phyloP scores from a whole-genome alignment of 2,113 vertebrate species.

The Marcusenius ussheri region DNA sequence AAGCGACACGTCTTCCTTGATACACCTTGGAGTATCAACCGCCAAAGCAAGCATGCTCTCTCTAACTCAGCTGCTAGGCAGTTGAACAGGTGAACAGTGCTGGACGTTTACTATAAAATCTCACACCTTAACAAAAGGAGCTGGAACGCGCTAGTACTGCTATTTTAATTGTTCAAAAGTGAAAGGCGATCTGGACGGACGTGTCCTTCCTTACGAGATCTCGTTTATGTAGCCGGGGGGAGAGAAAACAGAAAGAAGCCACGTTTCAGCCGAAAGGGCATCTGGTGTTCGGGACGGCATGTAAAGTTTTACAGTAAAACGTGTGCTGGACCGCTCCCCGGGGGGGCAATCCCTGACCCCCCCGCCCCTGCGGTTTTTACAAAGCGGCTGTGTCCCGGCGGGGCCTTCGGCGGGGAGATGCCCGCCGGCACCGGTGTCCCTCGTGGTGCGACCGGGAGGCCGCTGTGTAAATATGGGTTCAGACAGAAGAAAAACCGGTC shows the following conservation, averaged over 20 bases:
- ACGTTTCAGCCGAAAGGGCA: constrained; percentile 65
- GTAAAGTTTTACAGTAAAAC: constrained; percentile 83
- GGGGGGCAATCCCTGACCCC: constrained; percentile 58
- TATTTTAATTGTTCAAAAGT: neutral
- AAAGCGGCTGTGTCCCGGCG: neutral
- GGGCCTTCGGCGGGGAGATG: neutral
- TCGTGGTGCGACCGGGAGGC: neutral
- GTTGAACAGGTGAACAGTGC: neutral
- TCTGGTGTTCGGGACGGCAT: constrained; percentile 68
- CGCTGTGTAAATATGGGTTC: neutral
- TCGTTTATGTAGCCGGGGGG: neutral
- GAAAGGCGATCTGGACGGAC: neutral
- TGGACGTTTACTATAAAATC: neutral
- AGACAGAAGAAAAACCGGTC: constrained; percentile 40
- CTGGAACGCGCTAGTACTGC: neutral
- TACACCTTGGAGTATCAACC: neutral
- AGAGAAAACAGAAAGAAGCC: constrained; percentile 45
- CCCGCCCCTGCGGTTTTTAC: constrained; percentile 31
- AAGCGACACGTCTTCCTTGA: neutral
- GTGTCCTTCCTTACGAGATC: neutral
- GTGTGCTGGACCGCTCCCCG: constrained; percentile 63
- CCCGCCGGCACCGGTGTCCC: neutral
- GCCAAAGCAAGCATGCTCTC: neutral
- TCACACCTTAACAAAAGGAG: neutral
- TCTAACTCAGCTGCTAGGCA: neutral